A percentile compares a stretch with the other conserved stretches of the same genome.
These are phyloP conservation scores for Bothrops jararaca DNA, from an alignment of 2,113 vertebrate genomes.

Conservation along the genomic window DNA sequence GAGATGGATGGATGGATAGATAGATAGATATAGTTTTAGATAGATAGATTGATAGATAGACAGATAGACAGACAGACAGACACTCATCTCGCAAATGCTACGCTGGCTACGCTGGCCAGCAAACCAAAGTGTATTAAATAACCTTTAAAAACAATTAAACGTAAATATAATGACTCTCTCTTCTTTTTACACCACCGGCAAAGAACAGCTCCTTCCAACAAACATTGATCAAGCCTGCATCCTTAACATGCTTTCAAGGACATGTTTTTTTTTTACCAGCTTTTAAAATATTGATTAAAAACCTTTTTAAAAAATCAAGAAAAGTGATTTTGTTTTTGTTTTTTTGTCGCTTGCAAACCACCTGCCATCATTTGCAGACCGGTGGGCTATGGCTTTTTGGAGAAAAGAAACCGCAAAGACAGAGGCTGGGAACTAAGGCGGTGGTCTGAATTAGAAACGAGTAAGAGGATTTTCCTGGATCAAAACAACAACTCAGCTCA, in stretches of 20 bases:
- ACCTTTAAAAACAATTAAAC: not conserved
- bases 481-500: not conserved
- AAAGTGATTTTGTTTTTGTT: not conserved
- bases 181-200: not conserved
- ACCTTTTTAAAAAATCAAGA: not conserved
- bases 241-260: not conserved
- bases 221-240: not conserved
- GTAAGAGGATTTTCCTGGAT: not conserved
- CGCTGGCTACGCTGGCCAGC: not conserved
- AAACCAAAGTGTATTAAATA: not conserved
- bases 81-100: not conserved
- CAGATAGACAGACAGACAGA: not conserved
- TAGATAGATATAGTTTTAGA: not conserved
- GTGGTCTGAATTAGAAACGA: not conserved
- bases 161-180: not conserved
- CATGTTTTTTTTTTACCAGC: not conserved
- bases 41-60: not conserved
- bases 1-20: no score
- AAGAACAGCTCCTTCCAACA: not conserved
- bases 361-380: not conserved
- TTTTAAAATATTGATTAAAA: not conserved
- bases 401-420: not conserved
- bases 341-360: not conserved
- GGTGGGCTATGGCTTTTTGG: not conserved
- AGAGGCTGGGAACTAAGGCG: not conserved